Conservation (phyloP, 2,797 vertebrate genomes). For the Novumbra hubbsi region DNA sequence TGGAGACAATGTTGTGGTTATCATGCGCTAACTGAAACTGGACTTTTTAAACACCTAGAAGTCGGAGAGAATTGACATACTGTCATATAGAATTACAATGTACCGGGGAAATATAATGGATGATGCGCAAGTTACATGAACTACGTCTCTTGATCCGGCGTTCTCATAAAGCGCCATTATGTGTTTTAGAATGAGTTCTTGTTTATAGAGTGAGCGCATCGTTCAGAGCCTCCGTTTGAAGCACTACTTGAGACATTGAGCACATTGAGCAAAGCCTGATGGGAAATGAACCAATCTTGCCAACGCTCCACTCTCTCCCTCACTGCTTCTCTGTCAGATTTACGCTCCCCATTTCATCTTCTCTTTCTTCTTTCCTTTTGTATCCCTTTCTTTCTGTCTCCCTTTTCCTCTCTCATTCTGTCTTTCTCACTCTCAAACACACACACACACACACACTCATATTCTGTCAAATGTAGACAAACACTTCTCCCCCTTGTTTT, state of each 20-base stretch:
- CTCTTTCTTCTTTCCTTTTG: conserved; percentile 44
- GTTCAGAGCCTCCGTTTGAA: conserved; percentile 17
- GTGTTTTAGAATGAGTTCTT: conserved; percentile 24
- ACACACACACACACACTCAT: conserved; percentile 11
- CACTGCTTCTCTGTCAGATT: conserved; percentile 35
- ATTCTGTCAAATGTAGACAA: not conserved
- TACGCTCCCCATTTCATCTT: not conserved
- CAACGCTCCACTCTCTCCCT: conserved; percentile 46
- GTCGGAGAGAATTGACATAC: too few relatives aligned
- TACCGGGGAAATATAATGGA: not conserved
- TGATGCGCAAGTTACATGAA: not conserved
- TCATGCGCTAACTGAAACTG: not conserved
- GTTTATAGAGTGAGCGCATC: conserved; percentile 30
- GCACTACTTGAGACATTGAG: conserved; percentile 35
- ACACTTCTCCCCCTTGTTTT: conserved; percentile 3
- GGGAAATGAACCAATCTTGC: conserved; percentile 35
- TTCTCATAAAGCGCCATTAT: conserved; percentile 15
- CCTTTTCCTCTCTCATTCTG: not conserved
- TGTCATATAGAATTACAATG: not conserved
- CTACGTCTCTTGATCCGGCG: conserved; percentile 4
- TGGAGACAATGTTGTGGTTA: conserved; percentile 11
- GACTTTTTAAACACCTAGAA: not conserved
- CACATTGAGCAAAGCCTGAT: conserved; percentile 28
- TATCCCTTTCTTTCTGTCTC: not conserved
- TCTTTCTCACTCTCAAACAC: conserved; percentile 2